Evolutionary conservation across 2,888 invertebrate species (phyloP).

Genomic region (Aphidoletes aphidimyza): DNA sequence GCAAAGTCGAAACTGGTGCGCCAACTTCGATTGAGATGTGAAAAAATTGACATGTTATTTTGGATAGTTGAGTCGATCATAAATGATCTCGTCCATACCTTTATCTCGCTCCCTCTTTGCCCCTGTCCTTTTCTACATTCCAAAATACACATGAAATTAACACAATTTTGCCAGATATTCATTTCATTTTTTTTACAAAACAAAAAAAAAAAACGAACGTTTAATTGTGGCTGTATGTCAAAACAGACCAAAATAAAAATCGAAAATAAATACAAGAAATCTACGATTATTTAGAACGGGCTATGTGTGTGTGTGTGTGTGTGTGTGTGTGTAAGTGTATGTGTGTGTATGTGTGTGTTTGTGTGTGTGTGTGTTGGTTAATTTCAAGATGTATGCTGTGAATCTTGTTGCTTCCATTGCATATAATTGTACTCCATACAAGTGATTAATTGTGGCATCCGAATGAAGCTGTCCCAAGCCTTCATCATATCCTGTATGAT

Average conservation of each 20-base stretch:
- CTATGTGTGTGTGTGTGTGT: too few species aligned
- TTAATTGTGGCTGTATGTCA: conserved; percentile 12
- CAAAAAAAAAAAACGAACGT: neutral
- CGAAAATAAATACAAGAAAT: conserved; percentile 38
- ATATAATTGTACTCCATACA: conserved; percentile 88
- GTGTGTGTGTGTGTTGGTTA: neutral
- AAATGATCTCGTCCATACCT: too few species aligned
- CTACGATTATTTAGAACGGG: too few species aligned
- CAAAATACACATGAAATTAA: too few species aligned
- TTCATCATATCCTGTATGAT: conserved; percentile 98
- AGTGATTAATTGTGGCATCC: conserved; percentile 89
- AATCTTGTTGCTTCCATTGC: conserved; percentile 78
- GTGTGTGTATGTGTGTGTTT: neutral
- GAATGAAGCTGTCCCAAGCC: conserved; percentile 96
- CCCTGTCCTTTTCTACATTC: too few species aligned
- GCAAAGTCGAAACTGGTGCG: neutral
- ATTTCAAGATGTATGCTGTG: neutral
- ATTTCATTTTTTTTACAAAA: neutral
- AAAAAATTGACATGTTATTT: too few species aligned
- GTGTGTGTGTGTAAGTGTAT: neutral
- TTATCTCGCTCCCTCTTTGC: too few species aligned
- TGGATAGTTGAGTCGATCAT: too few species aligned
- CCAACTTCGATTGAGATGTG: too few species aligned
- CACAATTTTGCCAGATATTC: neutral
- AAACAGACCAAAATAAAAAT: neutral